Evolutionary conservation across 2,888 invertebrate genomes (phyloP), one percentile per base, ranked within the genome.

Genomic region (Torymus texanus): DNA sequence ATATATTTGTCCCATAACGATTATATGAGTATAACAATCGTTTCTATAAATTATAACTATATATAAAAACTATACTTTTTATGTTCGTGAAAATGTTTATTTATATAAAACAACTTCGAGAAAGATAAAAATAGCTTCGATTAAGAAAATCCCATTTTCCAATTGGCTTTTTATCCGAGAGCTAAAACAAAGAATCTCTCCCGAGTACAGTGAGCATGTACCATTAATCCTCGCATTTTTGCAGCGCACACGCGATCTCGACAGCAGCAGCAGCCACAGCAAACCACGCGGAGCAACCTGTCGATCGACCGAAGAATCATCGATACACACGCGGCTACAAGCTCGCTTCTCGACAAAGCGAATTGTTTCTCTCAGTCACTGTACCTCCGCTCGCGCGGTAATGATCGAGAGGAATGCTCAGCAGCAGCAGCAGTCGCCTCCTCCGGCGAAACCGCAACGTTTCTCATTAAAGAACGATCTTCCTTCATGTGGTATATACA

Each of bases 401-500:
- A 81, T 78, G 78, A 78, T 80, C 71, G 74, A 10, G 29, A 51
- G 78, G 71, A 80, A 75, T 72, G 79, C 29, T 62, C 63, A n/a
- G 41, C 29, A 41, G 11, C 63, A 55, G 14, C 65, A 65, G 65
- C 59, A 29, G n/a, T n/a, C n/a, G 58, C 61, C 41, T 79, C 79
- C 70, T 66, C 67, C 73, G 50, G 76, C 72, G 70, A 81, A 79
- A 82, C 80, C 70, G 58, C 78, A 81, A 71, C 75, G 79, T 83
- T 83, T 83, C 83, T 83, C 83, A 83, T 83, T 81, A 81, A 78
- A 83, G 78, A 68, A 63, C 76, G 63, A 80, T 76, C 75, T 80
- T 73, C 63, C 75, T 62, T 8, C 41, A 8, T 8, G 41, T 41
- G 41, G 41, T 41, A 41, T 24, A 24, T 41, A 41, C 41, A 1